Evolutionary conservation across 2,113 vertebrate genomes (phyloP).

Genomic region (Onychorhynchus coronatus): DNA sequence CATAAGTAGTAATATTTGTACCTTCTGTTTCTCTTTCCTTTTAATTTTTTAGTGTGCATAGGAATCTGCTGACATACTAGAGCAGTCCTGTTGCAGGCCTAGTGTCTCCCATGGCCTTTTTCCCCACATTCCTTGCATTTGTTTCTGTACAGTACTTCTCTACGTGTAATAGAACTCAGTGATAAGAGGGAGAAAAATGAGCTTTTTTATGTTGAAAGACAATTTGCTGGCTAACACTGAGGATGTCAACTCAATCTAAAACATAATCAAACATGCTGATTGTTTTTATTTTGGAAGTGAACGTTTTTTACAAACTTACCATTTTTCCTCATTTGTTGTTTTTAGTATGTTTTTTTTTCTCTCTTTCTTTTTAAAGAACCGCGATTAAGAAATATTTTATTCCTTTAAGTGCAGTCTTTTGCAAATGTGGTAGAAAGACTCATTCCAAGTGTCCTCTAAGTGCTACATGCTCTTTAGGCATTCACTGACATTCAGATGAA

Average conservation of each 20-base stretch:
- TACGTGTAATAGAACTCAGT: not conserved
- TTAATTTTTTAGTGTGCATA: constrained; percentile 23
- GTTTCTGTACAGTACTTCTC: not conserved
- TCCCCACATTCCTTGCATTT: constrained; percentile 29
- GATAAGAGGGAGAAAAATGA: not conserved
- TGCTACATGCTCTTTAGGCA: constrained; percentile 30
- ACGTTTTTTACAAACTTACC: not conserved
- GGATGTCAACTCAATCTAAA: not conserved
- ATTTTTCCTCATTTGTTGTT: not conserved
- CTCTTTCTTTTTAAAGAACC: not conserved
- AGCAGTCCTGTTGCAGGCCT: constrained; percentile 66
- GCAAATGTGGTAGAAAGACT: constrained; percentile 15
- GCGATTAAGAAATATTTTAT: constrained; percentile 3
- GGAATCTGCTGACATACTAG: constrained; percentile 55
- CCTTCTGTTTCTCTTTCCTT: constrained; percentile 23
- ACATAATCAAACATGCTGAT: not conserved
- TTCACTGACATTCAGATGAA: constrained; percentile 28
- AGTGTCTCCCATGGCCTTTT: constrained; percentile 63
- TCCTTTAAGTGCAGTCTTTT: constrained; percentile 26
- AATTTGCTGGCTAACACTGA: not conserved
- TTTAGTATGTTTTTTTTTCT: not conserved
- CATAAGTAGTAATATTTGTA: not conserved
- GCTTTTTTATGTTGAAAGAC: not conserved
- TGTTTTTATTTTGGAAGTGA: not conserved
- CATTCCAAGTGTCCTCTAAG: constrained; percentile 38